Base-by-base conservation (phyloP, 2,797 vertebrate species). In the Acanthurus tractus region DNA sequence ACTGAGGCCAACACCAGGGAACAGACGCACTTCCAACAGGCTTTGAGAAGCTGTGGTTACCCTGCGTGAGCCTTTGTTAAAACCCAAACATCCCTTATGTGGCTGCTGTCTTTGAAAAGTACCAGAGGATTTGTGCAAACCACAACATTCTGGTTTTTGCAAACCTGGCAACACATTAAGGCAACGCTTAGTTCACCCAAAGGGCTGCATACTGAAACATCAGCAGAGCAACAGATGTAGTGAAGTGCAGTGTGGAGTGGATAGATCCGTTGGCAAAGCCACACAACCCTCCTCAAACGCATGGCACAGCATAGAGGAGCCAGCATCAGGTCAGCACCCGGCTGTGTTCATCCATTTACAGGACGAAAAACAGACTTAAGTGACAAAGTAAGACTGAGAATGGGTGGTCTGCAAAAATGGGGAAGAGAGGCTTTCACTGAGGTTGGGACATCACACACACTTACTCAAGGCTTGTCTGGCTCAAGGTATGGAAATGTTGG, bases 21-120 rank as follows among this genome's bases (percentile, higher is more conserved):
- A 59, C 22, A 81, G 62, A 79, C 38, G 14, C 52, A 40, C 67
- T 67, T 77, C 50, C 59, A 66, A 36, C 15, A 40, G 10, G 66
- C 59, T 79, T 77, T 70, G 34, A 83, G 70, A 66, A 73, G 44
- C 66, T 53, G 38, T 65, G 68, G 69, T 72, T 84, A 63, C 55
- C 29, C 44, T 3, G 45, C 70, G 64, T 18, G 13, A 52, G 38
- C 20, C 66, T 78, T 68, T 66, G 72, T 73, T 78, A 52, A 68
- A 81, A 74, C 50, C 42, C 44, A 85, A 74, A 70, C 68, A 68
- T 74, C 65, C 71, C 55, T 69, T 46, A 64, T 66, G 70, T 66
- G 70, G 56, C 67, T 2, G 14, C 23, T 52, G 67, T 58, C 58
- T 88, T 81, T 82, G 48, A 74, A 77, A 78, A 61, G n/a, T 12